Evolutionary conservation across 2,888 invertebrate species (phyloP), one percentile per base, ranked within the genome.

Genomic region (Drosophila melanocephala): DNA sequence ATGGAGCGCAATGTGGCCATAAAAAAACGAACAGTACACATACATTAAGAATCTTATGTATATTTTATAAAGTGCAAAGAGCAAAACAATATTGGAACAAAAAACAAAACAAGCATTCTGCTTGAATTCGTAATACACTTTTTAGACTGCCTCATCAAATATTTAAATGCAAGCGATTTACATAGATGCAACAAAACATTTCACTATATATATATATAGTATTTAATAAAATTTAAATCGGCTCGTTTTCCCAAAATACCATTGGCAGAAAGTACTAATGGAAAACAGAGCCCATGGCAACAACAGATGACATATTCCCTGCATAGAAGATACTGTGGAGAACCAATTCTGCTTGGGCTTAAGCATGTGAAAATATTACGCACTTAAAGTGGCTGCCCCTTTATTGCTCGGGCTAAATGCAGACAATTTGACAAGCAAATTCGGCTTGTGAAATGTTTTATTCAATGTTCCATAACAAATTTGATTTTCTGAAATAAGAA

Each of bases 51-150:
- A 9, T 68, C 32, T 47, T 37, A 66, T 81, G 64, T 55, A 81
- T 81, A 86, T 81, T 86, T 78, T 77, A 88, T 81, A 73, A 53
- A 53, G 65, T 65, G 50, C 66, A 84, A 83, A 79, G 77, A 77
- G 81, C 68, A 64, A 32, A 32, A 28, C 28, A 50, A 26, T 28
- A 53, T 28, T 14, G 19, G 14, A 37, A 12, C 12, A 39, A 22
- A 37, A n/a, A 28, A 14, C 1, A 16, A 42, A 7, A n/a, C 4
- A 19, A 37, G 12, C 28, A 22, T 22, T 44, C 7, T 3, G n/a
- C 28, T 9, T 26, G 33, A 28, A 55, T 63, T 26, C n/a, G 47
- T 33, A 42, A 63, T 22, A 55, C 26, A 61, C 55, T 79, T 62
- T 72, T 12, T 35, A 47, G 22, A 32, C 33, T 2, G 35, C 7